These are phyloP conservation scores for Lophotis ruficrista DNA, from an alignment of 2,113 vertebrate genomes.

Conservation along the genomic window DNA sequence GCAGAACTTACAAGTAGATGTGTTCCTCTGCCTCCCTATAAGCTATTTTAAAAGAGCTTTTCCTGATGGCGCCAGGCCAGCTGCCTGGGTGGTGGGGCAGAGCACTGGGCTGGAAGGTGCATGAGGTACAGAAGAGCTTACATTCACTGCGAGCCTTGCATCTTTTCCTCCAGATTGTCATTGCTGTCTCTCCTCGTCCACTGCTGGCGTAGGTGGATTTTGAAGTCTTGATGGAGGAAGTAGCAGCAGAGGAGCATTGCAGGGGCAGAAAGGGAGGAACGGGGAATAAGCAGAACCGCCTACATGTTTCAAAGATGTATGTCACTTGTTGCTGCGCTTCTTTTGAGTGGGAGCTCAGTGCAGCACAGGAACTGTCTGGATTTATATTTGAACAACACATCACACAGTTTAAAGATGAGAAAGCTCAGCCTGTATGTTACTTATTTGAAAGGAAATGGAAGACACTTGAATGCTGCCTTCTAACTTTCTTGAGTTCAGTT, in stretches of 20 bases:
- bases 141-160: not conserved
- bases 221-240: not conserved
- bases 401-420: not conserved
- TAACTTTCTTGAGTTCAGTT: not conserved
- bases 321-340: not conserved
- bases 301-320: not conserved
- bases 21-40: not conserved
- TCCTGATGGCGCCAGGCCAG: not conserved
- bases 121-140: not conserved
- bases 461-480: not conserved
- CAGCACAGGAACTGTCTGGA: not conserved
- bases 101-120: not conserved
- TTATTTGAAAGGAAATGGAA: not conserved
- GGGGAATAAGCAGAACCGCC: not conserved
- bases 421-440: not conserved
- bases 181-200: rapidly evolving
- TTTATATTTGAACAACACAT: conserved; percentile 25
- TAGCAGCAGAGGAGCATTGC: not conserved
- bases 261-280: not conserved
- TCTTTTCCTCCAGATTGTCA: not conserved
- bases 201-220: not conserved
- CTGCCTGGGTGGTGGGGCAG: not conserved
- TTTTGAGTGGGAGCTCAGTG: conserved; percentile 38
- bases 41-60: not conserved
- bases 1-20: not conserved